Evolutionary conservation across 2,888 invertebrate genomes (phyloP), one percentile per base, ranked within the genome.

Genomic region (Antheraea yamamai): DNA sequence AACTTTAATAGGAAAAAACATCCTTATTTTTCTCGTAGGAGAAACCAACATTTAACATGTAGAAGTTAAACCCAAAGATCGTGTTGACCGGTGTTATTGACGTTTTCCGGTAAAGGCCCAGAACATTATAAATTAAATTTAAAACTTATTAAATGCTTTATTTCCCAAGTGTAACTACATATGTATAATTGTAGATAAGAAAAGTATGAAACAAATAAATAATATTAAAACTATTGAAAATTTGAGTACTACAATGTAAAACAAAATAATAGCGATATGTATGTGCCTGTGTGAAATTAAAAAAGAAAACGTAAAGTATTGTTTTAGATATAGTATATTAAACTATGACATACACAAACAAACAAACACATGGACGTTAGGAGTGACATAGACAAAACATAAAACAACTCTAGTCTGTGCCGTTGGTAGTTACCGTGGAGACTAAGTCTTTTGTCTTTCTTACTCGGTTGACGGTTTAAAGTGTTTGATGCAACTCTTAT

Each of bases 381-480:
- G 20, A 61, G 61, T 47, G 30, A 18, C 30, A 73, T 52, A 51
- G 51, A 75, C 61, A n/a, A 64, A 70, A 75, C 74, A 71, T 71
- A 66, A 58, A 73, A 39, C 10, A 55, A 55, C 58, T 55, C 47
- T n/a, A n/a, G 23, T n/a, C n/a, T 61, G 72, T 52, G 52, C 51
- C 61, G 7, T 61, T 66, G n/a, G 35, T 23, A 70, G 55, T 75
- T 75, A 75, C 75, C 75, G 73, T 75, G 47, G 26, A 75, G 73
- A 58, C 73, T 75, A 47, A 73, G 68, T 75, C 70, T 68, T 75
- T 75, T 75, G 68, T 75, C 75, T 75, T 77, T 83, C 91, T 92
- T 92, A 91, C 91, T 92, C 91, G 90, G 87, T 79, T 83, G 84
- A 72, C 83, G 80, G 79, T 84, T 87, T 77, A 87, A 81, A 70